Conservation (phyloP, 2,797 vertebrate species). For the Helarctos malayanus region DNA sequence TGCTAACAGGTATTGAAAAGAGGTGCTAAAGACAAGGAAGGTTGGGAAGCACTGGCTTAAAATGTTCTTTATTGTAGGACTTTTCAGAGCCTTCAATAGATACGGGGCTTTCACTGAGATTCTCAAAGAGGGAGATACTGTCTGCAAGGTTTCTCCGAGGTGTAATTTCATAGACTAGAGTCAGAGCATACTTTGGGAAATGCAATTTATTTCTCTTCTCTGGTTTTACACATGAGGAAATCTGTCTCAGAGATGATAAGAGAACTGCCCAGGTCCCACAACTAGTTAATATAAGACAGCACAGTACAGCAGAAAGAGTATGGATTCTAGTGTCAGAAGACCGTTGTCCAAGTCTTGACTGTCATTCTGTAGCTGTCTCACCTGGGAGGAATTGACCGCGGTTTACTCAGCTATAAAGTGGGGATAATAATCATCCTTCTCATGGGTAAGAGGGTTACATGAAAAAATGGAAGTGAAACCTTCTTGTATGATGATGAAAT, state of each 20-base stretch:
- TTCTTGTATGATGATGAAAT: not conserved
- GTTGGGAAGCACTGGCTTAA: not conserved
- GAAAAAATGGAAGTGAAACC: constrained; percentile 45
- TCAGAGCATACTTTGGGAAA: not conserved
- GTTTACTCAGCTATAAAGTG: not conserved
- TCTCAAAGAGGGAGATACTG: not conserved
- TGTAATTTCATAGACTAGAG: not conserved
- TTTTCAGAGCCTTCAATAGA: not conserved
- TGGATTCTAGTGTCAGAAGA: not conserved
- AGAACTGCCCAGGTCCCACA: not conserved
- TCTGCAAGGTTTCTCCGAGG: not conserved
- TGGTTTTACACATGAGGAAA: not conserved
- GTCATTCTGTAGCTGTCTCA: not conserved
- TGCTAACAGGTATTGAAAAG: constrained; percentile 1
- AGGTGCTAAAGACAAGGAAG: not conserved
- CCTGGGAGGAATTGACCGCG: not conserved
- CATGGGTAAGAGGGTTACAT: not conserved
- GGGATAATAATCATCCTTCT: not conserved
- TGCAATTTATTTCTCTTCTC: not conserved
- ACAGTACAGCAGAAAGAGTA: not conserved
- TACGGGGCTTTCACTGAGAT: not conserved
- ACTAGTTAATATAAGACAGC: not conserved
- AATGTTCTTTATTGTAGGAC: not conserved
- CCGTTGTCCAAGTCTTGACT: not conserved
- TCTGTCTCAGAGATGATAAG: not conserved